Percentiles rank a stretch among this genome's conserved stretches.
These are phyloP conservation scores for Lerema accius DNA, from an alignment of 1,140 invertebrate genomes.

Conservation along the genomic window DNA sequence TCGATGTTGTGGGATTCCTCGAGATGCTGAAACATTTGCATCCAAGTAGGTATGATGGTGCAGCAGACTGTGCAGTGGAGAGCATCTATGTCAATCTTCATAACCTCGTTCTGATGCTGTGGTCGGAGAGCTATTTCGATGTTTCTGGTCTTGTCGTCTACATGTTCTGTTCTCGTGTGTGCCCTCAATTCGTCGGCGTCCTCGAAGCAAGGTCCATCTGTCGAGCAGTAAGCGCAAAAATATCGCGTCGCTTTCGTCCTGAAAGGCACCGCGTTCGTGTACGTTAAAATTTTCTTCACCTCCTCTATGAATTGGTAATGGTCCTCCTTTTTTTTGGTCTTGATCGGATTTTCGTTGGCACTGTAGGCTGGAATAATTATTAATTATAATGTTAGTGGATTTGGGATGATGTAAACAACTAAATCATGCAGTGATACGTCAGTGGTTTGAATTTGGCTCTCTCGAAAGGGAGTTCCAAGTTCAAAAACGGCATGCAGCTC, in stretches of 20 bases:
- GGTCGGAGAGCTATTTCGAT: slow-evolving; percentile 57
- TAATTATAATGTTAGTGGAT: too few relatives aligned
- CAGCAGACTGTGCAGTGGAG: slow-evolving; percentile 55
- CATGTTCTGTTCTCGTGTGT: slow-evolving; percentile 51
- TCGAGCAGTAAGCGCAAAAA: slow-evolving; percentile 63
- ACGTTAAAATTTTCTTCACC: slow-evolving; percentile 53
- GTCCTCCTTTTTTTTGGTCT: slow-evolving; percentile 16
- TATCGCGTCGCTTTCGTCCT: slow-evolving; percentile 55
- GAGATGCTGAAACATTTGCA: slow-evolving; percentile 60
- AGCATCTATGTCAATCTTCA: slow-evolving; percentile 61
- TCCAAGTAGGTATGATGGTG: slow-evolving; percentile 49
- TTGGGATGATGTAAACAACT: too few relatives aligned
- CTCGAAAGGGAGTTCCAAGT: too few relatives aligned
- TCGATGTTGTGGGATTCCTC: slow-evolving; percentile 46
- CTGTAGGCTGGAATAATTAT: too few relatives aligned
- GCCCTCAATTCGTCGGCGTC: slow-evolving; percentile 49
- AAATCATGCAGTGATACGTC: too few relatives aligned
- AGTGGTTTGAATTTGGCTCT: too few relatives aligned
- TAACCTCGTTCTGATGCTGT: slow-evolving; percentile 52
- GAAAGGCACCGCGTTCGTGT: slow-evolving; percentile 64
- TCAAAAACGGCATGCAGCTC: too few relatives aligned
- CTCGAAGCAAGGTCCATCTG: slow-evolving; percentile 49
- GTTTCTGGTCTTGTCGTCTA: slow-evolving; percentile 38
- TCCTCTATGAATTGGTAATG: slow-evolving; percentile 52
- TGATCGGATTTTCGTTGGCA: too few relatives aligned